These are phyloP conservation scores for Tyrophagus putrescentiae DNA, from an alignment of 1,140 invertebrate species.

Conservation along the genomic window DNA sequence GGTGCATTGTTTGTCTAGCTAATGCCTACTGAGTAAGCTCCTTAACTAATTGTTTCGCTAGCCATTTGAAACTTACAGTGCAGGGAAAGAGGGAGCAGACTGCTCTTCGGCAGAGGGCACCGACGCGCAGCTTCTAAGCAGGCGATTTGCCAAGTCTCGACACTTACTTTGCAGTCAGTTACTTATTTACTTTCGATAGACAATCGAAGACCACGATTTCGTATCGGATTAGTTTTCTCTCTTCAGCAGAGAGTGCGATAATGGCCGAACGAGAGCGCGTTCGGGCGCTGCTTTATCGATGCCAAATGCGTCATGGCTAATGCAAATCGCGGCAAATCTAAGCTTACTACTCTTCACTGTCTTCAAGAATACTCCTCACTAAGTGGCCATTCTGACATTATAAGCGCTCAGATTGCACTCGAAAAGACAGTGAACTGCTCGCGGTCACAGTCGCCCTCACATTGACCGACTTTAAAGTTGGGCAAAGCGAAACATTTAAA, in stretches of 20 bases:
- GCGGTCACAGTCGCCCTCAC: not conserved
- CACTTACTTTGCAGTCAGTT: not conserved
- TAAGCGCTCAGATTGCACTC: too few relatives aligned
- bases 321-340: slow-evolving; percentile 1
- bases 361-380: too few relatives aligned
- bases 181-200: slow-evolving; percentile 11
- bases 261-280: not conserved
- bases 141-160: slow-evolving; percentile 4
- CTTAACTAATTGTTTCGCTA: slow-evolving; percentile 14
- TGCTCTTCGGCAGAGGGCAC: too few relatives aligned
- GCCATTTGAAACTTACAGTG: not conserved
- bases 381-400: slow-evolving; percentile 1
- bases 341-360: not conserved
- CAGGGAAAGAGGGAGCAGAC: not conserved
- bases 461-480: slow-evolving; percentile 1
- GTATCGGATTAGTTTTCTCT: not conserved
- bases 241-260: not conserved
- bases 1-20: not conserved
- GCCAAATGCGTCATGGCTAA: not conserved
- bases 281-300: not conserved
- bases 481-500: not conserved
- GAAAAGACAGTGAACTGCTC: not conserved
- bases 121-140: too few relatives aligned
- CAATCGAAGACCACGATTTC: slow-evolving; percentile 10
- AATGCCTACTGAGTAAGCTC: slow-evolving; percentile 3